phyloP scores from a whole-genome alignment of 1,140 invertebrate genomes.

The Linepithema humile region DNA sequence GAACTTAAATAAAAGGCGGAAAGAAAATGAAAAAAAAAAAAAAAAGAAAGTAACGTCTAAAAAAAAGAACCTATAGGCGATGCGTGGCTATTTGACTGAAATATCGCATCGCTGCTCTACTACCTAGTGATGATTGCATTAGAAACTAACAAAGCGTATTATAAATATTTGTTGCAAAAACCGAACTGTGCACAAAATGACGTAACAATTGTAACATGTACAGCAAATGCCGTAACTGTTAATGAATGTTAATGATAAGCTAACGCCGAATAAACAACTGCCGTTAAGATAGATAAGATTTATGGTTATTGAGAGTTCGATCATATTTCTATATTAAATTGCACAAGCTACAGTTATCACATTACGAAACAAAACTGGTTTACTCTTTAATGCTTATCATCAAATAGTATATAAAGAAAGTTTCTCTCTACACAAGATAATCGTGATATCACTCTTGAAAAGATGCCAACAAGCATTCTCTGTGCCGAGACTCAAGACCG shows the following conservation, averaged over 20 bases:
- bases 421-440: too few relatives aligned
- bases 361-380: too few relatives aligned
- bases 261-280: neutral
- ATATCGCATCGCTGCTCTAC: neutral
- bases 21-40: slow-evolving; percentile 1
- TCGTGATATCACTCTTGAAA: too few relatives aligned
- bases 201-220: neutral
- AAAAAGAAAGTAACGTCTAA: slow-evolving; percentile 14
- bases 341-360: too few relatives aligned
- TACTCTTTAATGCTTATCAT: too few relatives aligned
- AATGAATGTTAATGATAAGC: neutral
- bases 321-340: neutral
- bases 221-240: neutral
- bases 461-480: too few relatives aligned
- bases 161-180: neutral
- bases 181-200: neutral
- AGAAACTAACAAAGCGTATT: neutral
- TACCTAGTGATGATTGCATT: slow-evolving; percentile 10
- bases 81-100: slow-evolving; percentile 1
- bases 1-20: slow-evolving; percentile 31
- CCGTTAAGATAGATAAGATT: neutral
- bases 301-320: neutral
- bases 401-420: too few relatives aligned
- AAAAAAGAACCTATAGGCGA: neutral
- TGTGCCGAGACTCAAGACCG: too few relatives aligned